Conservation (phyloP, 2,113 vertebrate species). For the Apteryx mantelli region DNA sequence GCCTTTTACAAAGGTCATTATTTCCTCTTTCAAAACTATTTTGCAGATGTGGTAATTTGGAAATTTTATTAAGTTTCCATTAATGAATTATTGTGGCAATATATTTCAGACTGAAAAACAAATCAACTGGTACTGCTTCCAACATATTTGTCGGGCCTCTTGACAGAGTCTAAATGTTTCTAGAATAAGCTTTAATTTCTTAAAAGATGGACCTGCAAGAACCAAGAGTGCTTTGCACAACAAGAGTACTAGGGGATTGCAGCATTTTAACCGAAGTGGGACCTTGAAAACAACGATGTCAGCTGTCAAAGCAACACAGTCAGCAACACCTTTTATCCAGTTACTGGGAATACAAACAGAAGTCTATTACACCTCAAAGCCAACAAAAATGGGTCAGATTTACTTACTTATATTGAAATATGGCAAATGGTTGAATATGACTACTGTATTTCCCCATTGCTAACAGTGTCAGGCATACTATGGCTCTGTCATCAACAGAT, state of each 20-base stretch:
- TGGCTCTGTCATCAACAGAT: not conserved
- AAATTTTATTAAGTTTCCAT: not conserved
- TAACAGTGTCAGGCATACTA: fast-evolving
- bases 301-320: not conserved
- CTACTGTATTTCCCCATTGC: not conserved
- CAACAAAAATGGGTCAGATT: not conserved
- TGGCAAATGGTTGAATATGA: not conserved
- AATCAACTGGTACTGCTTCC: not conserved
- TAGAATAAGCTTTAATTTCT: not conserved
- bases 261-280: not conserved
- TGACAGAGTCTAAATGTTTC: not conserved
- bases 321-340: not conserved
- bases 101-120: not conserved
- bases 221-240: not conserved
- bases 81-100: not conserved
- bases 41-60: not conserved
- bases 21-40: not conserved
- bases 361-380: not conserved
- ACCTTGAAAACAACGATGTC: not conserved
- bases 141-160: not conserved
- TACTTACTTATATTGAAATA: not conserved
- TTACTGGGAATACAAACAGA: not conserved
- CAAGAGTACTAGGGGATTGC: not conserved
- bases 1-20: not conserved
- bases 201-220: not conserved